These are phyloP conservation scores for Polia nebulosa DNA, from an alignment of 2,888 invertebrate species.

Conservation along the genomic window DNA sequence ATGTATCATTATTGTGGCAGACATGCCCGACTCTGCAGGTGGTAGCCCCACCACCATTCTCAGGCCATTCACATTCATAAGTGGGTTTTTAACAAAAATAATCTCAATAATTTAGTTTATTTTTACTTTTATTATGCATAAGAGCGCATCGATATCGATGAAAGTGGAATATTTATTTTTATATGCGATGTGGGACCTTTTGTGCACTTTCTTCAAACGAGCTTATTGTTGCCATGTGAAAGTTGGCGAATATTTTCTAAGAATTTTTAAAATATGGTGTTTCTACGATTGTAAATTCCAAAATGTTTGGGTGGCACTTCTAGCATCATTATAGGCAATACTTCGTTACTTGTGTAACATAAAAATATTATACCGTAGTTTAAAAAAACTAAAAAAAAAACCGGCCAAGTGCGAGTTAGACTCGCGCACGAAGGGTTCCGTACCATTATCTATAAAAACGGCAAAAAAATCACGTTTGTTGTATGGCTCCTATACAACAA, in stretches of 20 bases:
- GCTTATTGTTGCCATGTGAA: constrained; percentile 48
- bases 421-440: too few species aligned
- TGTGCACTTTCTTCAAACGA: constrained; percentile 53
- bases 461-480: too few species aligned
- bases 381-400: too few species aligned
- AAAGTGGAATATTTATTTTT: constrained; percentile 54
- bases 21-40: constrained; percentile 32
- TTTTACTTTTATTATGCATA: constrained; percentile 48
- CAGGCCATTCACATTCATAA: constrained; percentile 38
- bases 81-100: constrained; percentile 48
- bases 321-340: background rate
- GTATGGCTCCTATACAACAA: too few species aligned
- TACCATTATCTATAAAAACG: too few species aligned
- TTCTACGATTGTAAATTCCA: background rate
- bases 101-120: constrained; percentile 49
- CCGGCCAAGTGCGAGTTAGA: too few species aligned
- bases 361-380: too few species aligned
- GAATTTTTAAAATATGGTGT: constrained; percentile 7
- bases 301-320: background rate
- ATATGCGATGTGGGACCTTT: constrained; percentile 21
- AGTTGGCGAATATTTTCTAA: constrained; percentile 25
- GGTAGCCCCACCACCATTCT: constrained; percentile 28
- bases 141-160: constrained; percentile 46
- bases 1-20: constrained; percentile 24
- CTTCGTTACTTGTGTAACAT: background rate